These are phyloP conservation scores for Mohoua ochrocephala DNA, from an alignment of 2,113 vertebrate genomes.

Conservation along the genomic window DNA sequence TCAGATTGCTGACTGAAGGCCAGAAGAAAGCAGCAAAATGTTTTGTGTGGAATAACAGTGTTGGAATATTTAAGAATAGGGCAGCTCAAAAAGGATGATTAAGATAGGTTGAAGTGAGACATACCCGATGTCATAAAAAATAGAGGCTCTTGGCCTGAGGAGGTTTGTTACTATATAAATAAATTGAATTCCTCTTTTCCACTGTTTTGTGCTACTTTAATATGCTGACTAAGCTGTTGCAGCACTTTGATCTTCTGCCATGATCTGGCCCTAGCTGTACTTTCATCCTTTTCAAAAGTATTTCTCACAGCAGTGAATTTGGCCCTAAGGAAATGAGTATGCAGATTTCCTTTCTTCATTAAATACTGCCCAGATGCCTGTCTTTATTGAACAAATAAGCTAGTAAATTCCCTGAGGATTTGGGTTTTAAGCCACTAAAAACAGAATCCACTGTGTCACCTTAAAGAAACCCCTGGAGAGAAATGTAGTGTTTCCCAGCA, in stretches of 20 bases:
- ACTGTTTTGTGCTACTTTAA: not conserved
- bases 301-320: not conserved
- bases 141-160: not conserved
- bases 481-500: not conserved
- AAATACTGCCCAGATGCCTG: not conserved
- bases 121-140: not conserved
- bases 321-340: not conserved
- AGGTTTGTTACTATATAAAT: not conserved
- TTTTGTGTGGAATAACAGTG: not conserved
- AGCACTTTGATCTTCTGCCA: constrained; percentile 24
- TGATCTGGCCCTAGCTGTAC: not conserved
- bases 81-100: not conserved
- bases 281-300: not conserved
- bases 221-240: not conserved
- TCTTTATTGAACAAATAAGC: not conserved
- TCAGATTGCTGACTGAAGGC: not conserved
- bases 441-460: not conserved
- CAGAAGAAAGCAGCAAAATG: not conserved
- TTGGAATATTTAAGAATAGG: not conserved
- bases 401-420: not conserved
- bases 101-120: not conserved
- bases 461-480: not conserved
- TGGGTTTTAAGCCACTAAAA: not conserved
- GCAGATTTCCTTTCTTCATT: not conserved
- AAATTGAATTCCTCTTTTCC: not conserved